Evolutionary conservation across 1,140 invertebrate genomes (phyloP), one percentile per base, ranked within the genome.

Genomic region (Trichonephila inaurata): DNA sequence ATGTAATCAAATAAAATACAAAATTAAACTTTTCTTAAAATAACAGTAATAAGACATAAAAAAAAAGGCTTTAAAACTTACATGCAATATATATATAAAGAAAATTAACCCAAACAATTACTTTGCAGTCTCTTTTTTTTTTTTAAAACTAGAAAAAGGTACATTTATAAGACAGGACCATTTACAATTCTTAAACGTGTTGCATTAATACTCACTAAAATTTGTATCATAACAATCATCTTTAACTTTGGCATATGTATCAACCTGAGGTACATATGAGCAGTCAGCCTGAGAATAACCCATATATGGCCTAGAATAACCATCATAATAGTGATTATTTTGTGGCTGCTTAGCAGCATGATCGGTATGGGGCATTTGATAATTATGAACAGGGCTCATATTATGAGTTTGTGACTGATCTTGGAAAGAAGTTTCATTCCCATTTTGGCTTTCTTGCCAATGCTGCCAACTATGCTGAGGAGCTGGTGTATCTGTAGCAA

Each of bases 241-340:
- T 94, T 94, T 94, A 89, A 94, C 92, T 61, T 94, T 94, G 40
- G 92, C 87, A 89, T 94, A 94, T 89, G 92, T 94, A 94, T 94
- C 92, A 33, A 83, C 92, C 60, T 94, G 92, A 21, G 92, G 92
- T 64, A 94, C 87, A 94, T 94, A 94, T 66, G 92, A 94, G 83
- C 92, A 94, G 92, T 94, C 92, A 69, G 87, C 87, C 92, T 94
- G 92, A 94, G 92, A 94, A 83, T 89, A 94, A 83, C 72, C 86
- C 87, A 94, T 89, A 60, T 94, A 94, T 64, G 92, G 77, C 77
- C 92, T 89, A 69, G 12, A 19, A 94, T 94, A 94, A 62, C 77
- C 77, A 58, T 87, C 92, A 94, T 94, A 94, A 69, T 94, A 94
- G 24, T 94, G 92, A 83, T 94, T 85, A 94, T 89, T 94, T 83